A percentile compares a stretch with the other conserved stretches of the same genome.
Conservation (phyloP, 2,113 vertebrate species). For the Labeo rohita region DNA sequence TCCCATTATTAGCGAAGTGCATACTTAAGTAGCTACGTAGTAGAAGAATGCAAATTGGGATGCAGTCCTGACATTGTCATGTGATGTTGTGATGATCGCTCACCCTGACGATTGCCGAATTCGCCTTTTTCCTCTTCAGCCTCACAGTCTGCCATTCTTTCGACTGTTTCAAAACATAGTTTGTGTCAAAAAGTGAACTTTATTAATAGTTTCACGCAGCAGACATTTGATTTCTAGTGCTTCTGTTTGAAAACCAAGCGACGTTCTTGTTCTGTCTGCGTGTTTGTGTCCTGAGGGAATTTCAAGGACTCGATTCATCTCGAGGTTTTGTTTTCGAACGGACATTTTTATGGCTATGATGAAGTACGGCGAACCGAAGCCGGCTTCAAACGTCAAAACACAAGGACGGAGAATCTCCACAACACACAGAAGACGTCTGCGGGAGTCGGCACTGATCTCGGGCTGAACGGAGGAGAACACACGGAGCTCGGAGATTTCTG, state of each 20-base stretch:
- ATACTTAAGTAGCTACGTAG: no score
- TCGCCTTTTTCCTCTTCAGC: background rate
- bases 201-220: conserved; percentile 16
- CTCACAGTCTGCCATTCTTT: conserved; percentile 16
- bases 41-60: background rate
- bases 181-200: conserved; percentile 26
- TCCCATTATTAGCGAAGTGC: background rate
- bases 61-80: conserved; percentile 1
- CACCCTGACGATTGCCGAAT: background rate
- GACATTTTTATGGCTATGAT: conserved; percentile 42
- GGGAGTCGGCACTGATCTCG: background rate
- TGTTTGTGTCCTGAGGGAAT: conserved; percentile 14
- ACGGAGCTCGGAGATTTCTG: background rate
- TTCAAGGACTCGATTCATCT: conserved; percentile 18
- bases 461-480: background rate
- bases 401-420: conserved; percentile 28
- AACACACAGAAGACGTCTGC: conserved; percentile 10
- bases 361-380: background rate
- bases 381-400: conserved; percentile 41
- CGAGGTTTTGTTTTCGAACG: background rate
- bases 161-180: conserved; percentile 27
- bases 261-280: background rate
- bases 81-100: background rate
- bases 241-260: background rate
- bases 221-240: background rate